Evolutionary conservation across 2,888 invertebrate species (phyloP).

Genomic region (Leptogaster cylindrica): DNA sequence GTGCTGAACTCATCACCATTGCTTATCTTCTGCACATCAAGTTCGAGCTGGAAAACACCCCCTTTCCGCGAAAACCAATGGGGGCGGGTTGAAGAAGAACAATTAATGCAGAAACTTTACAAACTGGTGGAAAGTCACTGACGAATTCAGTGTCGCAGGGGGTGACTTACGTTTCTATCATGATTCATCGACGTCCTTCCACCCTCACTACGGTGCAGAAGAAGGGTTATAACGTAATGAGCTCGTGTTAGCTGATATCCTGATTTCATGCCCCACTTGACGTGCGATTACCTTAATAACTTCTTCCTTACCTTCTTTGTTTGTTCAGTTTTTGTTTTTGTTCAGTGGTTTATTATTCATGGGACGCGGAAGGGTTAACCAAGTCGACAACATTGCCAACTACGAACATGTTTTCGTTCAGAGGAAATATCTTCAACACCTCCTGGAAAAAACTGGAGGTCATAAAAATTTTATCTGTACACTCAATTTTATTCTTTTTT

Average conservation of each 20-base stretch:
- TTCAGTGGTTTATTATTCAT: constrained; percentile 4
- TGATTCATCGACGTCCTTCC: background rate
- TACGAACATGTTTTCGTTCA: too few relatives aligned
- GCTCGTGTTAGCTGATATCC: constrained; percentile 37
- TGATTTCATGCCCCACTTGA: constrained; percentile 38
- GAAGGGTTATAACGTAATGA: constrained; percentile 36
- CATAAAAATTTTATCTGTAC: too few relatives aligned
- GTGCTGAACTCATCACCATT: too few relatives aligned
- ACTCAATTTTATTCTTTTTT: too few relatives aligned
- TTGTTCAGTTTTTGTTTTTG: constrained; percentile 7
- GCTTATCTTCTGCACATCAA: background rate
- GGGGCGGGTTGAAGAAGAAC: too few relatives aligned
- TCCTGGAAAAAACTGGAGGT: too few relatives aligned
- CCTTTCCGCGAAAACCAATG: too few relatives aligned
- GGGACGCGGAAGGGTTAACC: background rate
- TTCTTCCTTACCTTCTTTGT: constrained; percentile 13
- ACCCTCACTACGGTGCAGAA: background rate
- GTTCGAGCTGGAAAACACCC: constrained; percentile 4
- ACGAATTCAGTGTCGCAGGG: background rate
- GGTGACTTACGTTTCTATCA: background rate
- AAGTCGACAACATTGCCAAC: too few relatives aligned
- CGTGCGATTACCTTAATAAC: constrained; percentile 39
- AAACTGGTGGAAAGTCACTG: background rate
- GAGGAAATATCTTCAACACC: too few relatives aligned
- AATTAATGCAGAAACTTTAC: background rate